Evolutionary conservation across 1,140 invertebrate species (phyloP), one percentile per base, ranked within the genome.

Genomic region (Brachionus plicatilis): DNA sequence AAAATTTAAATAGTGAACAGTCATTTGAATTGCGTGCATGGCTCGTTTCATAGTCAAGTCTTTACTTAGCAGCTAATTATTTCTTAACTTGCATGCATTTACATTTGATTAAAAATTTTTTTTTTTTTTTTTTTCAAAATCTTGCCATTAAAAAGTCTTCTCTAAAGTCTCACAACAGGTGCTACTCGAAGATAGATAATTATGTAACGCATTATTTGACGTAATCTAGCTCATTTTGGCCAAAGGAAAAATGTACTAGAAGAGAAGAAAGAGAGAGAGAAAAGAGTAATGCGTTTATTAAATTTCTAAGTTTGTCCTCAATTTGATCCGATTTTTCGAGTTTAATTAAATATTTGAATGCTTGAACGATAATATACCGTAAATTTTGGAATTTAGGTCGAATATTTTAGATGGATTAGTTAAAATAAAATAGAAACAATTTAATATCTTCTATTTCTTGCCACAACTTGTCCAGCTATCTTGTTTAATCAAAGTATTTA

Each of bases 281-380:
- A 72, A 43, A 72, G n/a, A 43, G 17, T 11, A 72, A 43, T 72
- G 33, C 43, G 68, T 72, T 72, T 72, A 33, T 68, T 43, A 37
- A 29, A 20, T 72, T 72, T 72, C 7, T 76, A 50, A 76, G 20
- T 76, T 76, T 76, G 72, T 76, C 72, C 72, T 76, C 72, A 76
- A 20, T 72, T 72, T 72, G 7, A 17, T 43, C 53, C 53, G 20
- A 60, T 60, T 47, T 76, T 47, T 47, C 24, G 72, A 76, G 72
- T 76, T 76, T 76, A 76, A 76, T 76, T 76, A 76, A 76, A 76
- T 76, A 76, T 76, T 76, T 76, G 72, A 76, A 76, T 76, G 72
- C 72, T 76, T 76, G 72, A 76, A 76, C 72, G 72, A 76, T 47
- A 76, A 76, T 50, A 76, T 76, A 76, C 72, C 72, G 72, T 76